These are phyloP conservation scores for Bubalus kerabau DNA, from an alignment of 2,113 vertebrate species.

Conservation along the genomic window DNA sequence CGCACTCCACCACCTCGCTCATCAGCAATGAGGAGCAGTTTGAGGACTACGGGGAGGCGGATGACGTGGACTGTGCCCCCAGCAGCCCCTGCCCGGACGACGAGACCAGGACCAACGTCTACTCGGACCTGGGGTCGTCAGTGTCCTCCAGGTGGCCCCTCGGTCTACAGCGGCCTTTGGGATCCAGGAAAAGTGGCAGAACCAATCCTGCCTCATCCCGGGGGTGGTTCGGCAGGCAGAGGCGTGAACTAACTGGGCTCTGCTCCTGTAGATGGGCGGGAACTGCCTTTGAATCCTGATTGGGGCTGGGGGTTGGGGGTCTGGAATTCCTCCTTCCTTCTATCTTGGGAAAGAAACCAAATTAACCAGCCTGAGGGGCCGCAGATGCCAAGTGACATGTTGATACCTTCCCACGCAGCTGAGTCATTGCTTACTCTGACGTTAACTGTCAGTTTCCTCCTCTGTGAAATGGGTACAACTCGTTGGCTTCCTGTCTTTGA, in stretches of 20 bases:
- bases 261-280: background rate
- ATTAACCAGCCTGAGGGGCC: background rate
- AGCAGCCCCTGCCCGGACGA: conserved; percentile 93
- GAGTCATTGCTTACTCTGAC: background rate
- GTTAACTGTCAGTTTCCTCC: background rate
- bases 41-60: conserved; percentile 97
- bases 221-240: background rate
- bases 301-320: background rate
- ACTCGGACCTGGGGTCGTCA: conserved; percentile 95
- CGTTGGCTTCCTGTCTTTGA: background rate
- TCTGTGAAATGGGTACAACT: background rate
- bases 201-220: background rate
- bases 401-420: background rate
- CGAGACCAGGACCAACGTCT: conserved; percentile 91
- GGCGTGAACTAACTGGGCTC: background rate
- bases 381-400: background rate
- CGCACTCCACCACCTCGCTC: conserved; percentile 92
- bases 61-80: conserved; percentile 92
- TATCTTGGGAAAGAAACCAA: background rate
- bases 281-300: background rate
- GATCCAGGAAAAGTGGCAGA: background rate
- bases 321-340: background rate
- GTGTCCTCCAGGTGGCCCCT: conserved; percentile 91
- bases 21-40: conserved; percentile 96
- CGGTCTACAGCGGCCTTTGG: background rate